Conservation (phyloP, 2,797 vertebrate species). For the Pelochelys cantorii region DNA sequence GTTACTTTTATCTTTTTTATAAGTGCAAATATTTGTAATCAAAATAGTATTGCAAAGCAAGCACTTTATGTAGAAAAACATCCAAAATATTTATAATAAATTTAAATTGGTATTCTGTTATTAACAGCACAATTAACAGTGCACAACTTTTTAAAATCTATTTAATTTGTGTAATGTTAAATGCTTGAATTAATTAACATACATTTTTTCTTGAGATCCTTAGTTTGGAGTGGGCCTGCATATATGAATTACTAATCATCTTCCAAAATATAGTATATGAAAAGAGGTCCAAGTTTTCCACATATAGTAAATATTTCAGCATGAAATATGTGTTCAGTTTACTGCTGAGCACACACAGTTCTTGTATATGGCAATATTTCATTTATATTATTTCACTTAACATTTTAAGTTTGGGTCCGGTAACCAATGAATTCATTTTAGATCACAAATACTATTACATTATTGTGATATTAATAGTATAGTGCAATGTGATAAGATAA, state of each 20-base stretch:
- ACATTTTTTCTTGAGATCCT: neutral
- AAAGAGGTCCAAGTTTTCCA: conserved; percentile 30
- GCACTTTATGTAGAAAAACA: no score
- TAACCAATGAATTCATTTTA: conserved; percentile 47
- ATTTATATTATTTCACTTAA: neutral
- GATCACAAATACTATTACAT: conserved; percentile 56
- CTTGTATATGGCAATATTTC: neutral
- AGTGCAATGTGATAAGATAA: conserved; percentile 2
- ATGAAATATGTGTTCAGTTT: neutral
- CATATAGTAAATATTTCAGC: conserved; percentile 29
- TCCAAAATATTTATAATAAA: no score
- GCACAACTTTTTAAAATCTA: no score
- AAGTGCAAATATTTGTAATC: no score
- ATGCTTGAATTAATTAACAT: neutral
- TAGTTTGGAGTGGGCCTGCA: neutral
- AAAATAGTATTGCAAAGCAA: no score
- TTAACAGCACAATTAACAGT: no score
- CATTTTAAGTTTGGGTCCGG: conserved; percentile 57
- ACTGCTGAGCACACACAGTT: conserved; percentile 34
- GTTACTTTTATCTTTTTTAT: no score
- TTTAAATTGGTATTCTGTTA: no score
- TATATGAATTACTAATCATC: conserved; percentile 25
- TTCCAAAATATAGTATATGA: conserved; percentile 43
- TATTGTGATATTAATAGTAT: conserved; percentile 33
- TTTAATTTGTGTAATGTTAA: no score